A percentile compares a stretch with the other conserved stretches of the same genome.
Evolutionary conservation across 2,888 invertebrate species (phyloP).

Genomic region (Caenorhabditis virilis): DNA sequence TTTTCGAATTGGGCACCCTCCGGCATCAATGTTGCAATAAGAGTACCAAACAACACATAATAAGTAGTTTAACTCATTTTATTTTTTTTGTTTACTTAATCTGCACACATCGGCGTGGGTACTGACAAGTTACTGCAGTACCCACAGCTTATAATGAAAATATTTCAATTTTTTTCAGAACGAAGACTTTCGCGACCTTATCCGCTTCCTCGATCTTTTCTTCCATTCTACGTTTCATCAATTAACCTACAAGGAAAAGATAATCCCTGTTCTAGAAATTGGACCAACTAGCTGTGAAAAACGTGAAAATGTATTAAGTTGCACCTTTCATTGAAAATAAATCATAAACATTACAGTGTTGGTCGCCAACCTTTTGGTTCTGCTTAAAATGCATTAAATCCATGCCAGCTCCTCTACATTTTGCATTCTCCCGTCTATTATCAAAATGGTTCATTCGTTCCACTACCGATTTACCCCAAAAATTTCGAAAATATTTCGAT

Average conservation of each 20-base stretch:
- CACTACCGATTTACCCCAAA: background rate
- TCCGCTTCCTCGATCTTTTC: conserved; percentile 36
- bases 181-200: conserved; percentile 28
- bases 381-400: conserved; percentile 18
- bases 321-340: too few relatives aligned
- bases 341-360: background rate
- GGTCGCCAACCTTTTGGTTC: conserved; percentile 32
- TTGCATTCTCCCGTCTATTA: conserved; percentile 20
- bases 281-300: too few relatives aligned
- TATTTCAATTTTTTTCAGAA: conserved; percentile 12
- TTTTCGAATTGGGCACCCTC: background rate
- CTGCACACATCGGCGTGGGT: too few relatives aligned
- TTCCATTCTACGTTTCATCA: conserved; percentile 40
- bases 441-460: conserved; percentile 14
- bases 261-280: too few relatives aligned
- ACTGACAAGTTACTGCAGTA: too few relatives aligned
- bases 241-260: too few relatives aligned
- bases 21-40: too few relatives aligned
- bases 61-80: background rate
- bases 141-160: background rate
- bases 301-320: too few relatives aligned
- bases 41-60: background rate
- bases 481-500: background rate
- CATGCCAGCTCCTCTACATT: conserved; percentile 22
- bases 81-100: too few relatives aligned